Percentiles rank a stretch among this genome's conserved stretches.
Conservation (phyloP, 2,888 invertebrate genomes). For the Gibbula magus region DNA sequence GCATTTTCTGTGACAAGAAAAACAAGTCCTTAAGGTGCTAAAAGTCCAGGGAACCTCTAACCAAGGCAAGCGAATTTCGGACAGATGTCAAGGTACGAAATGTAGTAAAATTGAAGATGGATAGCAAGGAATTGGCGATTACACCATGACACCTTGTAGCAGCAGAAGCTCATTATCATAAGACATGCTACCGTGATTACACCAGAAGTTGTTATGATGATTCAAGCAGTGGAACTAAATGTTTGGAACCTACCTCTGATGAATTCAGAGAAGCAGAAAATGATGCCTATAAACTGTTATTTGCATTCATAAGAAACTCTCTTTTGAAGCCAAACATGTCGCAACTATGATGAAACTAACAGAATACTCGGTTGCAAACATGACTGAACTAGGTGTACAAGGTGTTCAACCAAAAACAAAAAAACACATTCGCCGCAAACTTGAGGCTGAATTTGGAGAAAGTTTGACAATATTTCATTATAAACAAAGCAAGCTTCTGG, state of each 20-base stretch:
- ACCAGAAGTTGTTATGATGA: background rate
- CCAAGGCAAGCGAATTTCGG: background rate
- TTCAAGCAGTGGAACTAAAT: too few species aligned
- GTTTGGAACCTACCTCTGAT: too few species aligned
- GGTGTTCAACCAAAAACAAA: background rate
- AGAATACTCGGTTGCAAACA: background rate
- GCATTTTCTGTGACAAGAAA: too few species aligned
- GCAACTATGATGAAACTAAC: background rate
- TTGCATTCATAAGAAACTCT: background rate
- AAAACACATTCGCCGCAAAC: background rate
- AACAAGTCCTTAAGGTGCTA: too few species aligned
- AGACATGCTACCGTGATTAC: background rate
- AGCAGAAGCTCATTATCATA: background rate
- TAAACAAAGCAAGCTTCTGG: background rate
- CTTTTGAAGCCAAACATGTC: background rate
- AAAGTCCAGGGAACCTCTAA: background rate
- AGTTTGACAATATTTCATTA: background rate
- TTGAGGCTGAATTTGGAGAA: background rate
- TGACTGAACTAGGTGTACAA: background rate
- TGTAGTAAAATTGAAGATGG: background rate
- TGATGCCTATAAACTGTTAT: background rate
- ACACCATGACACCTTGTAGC: background rate
- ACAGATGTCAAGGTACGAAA: background rate
- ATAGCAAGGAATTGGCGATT: background rate
- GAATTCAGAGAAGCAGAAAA: too few species aligned